Conservation (phyloP, 2,113 vertebrate species). For the Nothobranchius kuhntae region DNA sequence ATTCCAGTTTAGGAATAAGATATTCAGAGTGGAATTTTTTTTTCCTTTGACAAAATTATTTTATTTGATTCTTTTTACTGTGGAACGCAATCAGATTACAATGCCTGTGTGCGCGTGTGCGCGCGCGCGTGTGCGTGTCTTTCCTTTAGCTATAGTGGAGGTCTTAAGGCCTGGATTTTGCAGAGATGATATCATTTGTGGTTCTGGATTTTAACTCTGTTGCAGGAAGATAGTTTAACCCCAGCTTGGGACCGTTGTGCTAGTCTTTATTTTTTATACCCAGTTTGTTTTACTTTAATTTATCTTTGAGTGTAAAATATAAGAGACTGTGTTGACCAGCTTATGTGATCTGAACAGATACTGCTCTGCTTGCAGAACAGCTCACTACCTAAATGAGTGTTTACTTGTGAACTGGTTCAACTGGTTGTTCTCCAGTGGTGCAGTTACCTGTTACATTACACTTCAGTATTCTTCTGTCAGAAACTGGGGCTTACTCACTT, state of each 20-base stretch:
- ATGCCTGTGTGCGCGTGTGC: constrained; percentile 16
- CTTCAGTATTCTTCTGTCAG: constrained; percentile 28
- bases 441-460: constrained; percentile 17
- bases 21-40: constrained; percentile 6
- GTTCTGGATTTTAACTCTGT: constrained; percentile 28
- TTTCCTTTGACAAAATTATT: constrained; percentile 13
- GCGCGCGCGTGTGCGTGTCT: not conserved
- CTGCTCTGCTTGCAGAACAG: not conserved
- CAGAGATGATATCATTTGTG: constrained; percentile 65
- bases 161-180: constrained; percentile 50
- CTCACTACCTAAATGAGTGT: constrained; percentile 5
- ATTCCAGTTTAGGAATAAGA: constrained; percentile 2
- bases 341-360: not conserved
- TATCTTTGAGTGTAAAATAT: constrained; percentile 12
- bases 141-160: constrained; percentile 44
- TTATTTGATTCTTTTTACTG: constrained; percentile 10
- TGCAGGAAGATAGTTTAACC: constrained; percentile 34
- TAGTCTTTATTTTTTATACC: not conserved
- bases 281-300: not conserved
- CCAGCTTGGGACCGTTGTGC: constrained; percentile 35
- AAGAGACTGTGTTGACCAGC: not conserved
- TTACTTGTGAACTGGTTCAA: constrained; percentile 53
- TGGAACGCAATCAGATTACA: constrained; percentile 22
- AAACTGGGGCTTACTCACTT: constrained; percentile 23
- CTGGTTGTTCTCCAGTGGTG: constrained; percentile 55